Base-by-base conservation (phyloP, 2,113 vertebrate genomes). In the Calonectris borealis region DNA sequence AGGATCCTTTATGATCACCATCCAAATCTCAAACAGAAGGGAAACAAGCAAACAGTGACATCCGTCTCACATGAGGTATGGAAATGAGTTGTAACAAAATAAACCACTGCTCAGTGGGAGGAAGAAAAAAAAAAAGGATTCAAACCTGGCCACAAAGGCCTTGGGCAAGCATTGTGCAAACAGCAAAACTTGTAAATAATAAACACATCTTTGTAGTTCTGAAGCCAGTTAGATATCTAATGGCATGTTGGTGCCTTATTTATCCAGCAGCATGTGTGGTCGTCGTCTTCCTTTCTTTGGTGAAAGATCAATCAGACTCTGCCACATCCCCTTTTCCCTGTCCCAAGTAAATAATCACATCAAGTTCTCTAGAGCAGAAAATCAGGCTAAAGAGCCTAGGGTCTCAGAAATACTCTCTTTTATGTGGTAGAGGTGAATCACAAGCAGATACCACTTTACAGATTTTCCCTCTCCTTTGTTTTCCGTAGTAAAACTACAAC, bases 181-280 rank as follows among this genome's bases (percentile, higher is more conserved):
- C 15, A 82, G n/a, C 22, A 89, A 81, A 95, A 69, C 58, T 85
- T 95, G 34, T 75, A 91, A 95, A 85, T 82, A 87, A 76, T 75
- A 89, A 93, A 69, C 49, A 89, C 11, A 24, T 80, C 52, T 61
- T 40, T 69, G 29, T 69, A 76, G 25, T 85, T 68, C 58, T 86
- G 40, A 88, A 86, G 61, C 16, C 55, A 81, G 49, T 58, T 42
- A 86, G 40, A 54, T 93, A 94, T 48, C 84, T 83, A 69, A 58
- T n/a, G 57, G 16, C 27, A 31, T 69, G 10, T 24, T 80, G 36
- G 34, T 68, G 61, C 26, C 14, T 86, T 44, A 86, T 92, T 85
- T 93, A 77, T 83, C 25, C 88, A 84, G 36, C 91, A 66, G 44
- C n/a, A 46, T 88, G 57, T 82, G 69, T 94, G 92, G 69, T 70